Conservation (phyloP, 2,113 vertebrate genomes). For the Pituophis catenifer region DNA sequence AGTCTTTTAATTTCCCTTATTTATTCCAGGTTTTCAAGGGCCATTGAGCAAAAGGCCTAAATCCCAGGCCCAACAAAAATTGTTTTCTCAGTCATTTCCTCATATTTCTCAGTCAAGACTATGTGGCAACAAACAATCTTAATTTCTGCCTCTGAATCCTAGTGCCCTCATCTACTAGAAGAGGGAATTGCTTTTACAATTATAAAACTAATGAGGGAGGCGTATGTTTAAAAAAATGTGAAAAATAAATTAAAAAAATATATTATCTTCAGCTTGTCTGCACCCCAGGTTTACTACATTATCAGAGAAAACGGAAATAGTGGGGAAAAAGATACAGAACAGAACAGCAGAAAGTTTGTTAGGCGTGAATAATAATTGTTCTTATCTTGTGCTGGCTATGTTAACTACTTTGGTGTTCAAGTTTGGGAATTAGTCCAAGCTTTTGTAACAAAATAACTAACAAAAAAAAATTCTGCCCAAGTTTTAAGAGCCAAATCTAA, state of each 20-base stretch:
- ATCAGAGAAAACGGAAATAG: background rate
- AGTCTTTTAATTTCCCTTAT: no score
- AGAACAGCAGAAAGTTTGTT: background rate
- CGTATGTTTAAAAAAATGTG: no score
- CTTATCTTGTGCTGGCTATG: background rate
- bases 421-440: background rate
- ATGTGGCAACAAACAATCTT: background rate
- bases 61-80: background rate
- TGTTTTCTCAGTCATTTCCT: background rate
- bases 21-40: background rate
- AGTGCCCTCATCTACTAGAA: background rate
- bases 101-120: background rate
- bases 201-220: background rate
- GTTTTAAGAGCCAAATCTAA: background rate
- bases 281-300: background rate
- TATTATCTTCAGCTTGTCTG: background rate
- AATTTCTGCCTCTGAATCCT: background rate
- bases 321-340: background rate
- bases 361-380: background rate
- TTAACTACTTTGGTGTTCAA: background rate
- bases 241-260: no score
- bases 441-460: background rate
- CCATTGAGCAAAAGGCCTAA: background rate
- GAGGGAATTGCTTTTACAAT: background rate
- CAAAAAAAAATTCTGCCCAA: background rate